These are phyloP conservation scores for Drosophila barbarae DNA, from an alignment of 2,888 invertebrate species.

Conservation along the genomic window DNA sequence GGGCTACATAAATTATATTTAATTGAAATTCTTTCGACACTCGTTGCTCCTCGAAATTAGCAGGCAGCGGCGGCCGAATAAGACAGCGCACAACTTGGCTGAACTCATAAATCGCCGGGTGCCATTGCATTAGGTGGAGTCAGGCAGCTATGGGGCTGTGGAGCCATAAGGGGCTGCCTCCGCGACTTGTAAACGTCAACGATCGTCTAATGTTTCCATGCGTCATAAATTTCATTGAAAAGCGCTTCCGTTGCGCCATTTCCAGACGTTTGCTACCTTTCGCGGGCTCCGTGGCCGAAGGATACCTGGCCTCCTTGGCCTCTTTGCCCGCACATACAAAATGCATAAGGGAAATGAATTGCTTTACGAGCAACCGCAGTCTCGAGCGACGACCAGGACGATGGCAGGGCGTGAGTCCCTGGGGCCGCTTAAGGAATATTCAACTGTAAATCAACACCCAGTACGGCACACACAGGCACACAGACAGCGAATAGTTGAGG, in stretches of 20 bases:
- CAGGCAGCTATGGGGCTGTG: constrained; percentile 7
- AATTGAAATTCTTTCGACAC: constrained; percentile 75
- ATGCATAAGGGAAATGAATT: constrained; percentile 76
- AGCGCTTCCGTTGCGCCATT: constrained; percentile 76
- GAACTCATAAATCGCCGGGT: constrained; percentile 61
- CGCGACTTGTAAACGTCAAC: constrained; percentile 73
- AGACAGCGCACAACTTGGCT: constrained; percentile 63
- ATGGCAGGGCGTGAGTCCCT: constrained; percentile 10
- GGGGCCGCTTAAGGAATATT: constrained; percentile 65
- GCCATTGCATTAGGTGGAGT: constrained; percentile 52
- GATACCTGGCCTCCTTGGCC: constrained; percentile 30
- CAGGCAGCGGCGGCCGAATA: constrained; percentile 42
- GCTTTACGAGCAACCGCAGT: constrained; percentile 73
- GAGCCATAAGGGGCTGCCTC: constrained; percentile 4
- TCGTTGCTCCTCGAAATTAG: constrained; percentile 47
- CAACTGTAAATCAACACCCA: constrained; percentile 73
- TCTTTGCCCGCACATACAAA: constrained; percentile 45
- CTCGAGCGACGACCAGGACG: constrained; percentile 48
- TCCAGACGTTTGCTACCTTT: constrained; percentile 39
- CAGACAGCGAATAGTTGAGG: constrained; percentile 55
- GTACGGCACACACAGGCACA: constrained; percentile 18
- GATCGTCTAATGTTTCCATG: constrained; percentile 77
- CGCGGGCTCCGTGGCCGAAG: constrained; percentile 13
- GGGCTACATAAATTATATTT: constrained; percentile 74
- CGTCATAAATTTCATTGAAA: constrained; percentile 78